These are phyloP conservation scores for Cyprinus carpio DNA, from an alignment of 2,113 vertebrate species.

Conservation along the genomic window DNA sequence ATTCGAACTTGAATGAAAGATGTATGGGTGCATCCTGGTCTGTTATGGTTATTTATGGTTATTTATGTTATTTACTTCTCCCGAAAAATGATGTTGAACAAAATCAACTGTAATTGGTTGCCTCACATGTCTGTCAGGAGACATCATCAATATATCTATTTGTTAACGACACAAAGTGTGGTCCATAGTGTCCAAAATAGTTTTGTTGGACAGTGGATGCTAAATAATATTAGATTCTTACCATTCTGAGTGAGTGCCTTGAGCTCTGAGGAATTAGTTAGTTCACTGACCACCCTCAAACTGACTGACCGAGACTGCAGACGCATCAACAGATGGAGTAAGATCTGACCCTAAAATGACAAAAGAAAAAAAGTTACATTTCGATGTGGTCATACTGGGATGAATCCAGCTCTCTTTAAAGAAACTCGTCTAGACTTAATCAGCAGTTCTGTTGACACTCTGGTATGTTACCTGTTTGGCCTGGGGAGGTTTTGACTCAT, in stretches of 20 bases:
- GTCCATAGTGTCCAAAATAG: too few species aligned
- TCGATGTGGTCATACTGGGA: too few species aligned
- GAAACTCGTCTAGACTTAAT: neutral
- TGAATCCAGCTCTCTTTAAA: neutral
- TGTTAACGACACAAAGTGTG: too few species aligned
- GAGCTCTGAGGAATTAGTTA: constrained; percentile 68
- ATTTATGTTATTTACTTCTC: too few species aligned
- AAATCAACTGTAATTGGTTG: too few species aligned
- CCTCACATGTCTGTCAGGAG: too few species aligned
- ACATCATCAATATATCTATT: too few species aligned
- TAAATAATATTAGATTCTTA: constrained; percentile 49
- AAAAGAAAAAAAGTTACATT: neutral
- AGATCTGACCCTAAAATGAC: constrained; percentile 67
- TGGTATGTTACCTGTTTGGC: constrained; percentile 82
- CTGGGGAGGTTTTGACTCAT: constrained; percentile 81
- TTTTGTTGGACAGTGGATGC: neutral
- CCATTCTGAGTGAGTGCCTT: constrained; percentile 60
- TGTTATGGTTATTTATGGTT: too few species aligned
- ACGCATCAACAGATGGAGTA: constrained; percentile 69
- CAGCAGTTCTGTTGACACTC: neutral
- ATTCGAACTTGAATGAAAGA: too few species aligned
- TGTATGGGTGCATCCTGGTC: too few species aligned
- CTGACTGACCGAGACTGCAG: constrained; percentile 67
- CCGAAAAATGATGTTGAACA: too few species aligned
- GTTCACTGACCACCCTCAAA: constrained; percentile 74